phyloP scores from a whole-genome alignment of 2,113 vertebrate genomes.

The Mustelus asterias region DNA sequence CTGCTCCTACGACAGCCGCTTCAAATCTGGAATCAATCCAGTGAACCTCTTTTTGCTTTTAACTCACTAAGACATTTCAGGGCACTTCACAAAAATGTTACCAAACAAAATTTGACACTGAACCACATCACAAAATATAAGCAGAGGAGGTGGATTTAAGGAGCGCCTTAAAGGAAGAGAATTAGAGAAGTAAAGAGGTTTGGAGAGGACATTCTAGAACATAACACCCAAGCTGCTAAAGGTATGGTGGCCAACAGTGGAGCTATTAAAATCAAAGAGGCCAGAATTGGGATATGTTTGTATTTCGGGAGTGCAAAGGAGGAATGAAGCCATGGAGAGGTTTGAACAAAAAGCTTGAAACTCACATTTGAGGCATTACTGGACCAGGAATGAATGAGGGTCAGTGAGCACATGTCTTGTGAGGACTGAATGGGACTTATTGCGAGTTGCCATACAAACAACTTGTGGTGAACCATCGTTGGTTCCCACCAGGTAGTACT shows the following conservation, averaged over 20 bases:
- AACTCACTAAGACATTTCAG: not conserved
- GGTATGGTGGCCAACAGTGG: not conserved
- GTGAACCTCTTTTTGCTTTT: not conserved
- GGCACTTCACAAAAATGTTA: not conserved
- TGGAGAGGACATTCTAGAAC: not conserved
- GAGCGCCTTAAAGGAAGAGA: not conserved
- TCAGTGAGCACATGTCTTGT: not conserved
- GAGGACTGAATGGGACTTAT: not conserved
- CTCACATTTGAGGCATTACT: not conserved
- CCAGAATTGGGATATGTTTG: not conserved
- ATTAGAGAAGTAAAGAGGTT: not conserved
- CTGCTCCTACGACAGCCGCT: too few species aligned
- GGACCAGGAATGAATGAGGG: not conserved
- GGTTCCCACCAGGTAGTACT: too few species aligned
- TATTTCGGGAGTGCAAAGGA: not conserved
- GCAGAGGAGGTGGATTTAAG: not conserved
- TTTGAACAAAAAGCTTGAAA: not conserved
- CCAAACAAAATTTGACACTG: not conserved
- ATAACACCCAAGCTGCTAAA: not conserved
- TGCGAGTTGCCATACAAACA: not conserved
- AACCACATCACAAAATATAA: not conserved
- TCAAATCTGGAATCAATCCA: too few species aligned
- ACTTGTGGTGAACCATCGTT: too few species aligned
- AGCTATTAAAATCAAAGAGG: not conserved
- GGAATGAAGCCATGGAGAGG: not conserved